Percentiles rank a stretch among this genome's conserved stretches.
These are phyloP conservation scores for Gymnarchus niloticus DNA, from an alignment of 2,113 vertebrate species.

Conservation along the genomic window DNA sequence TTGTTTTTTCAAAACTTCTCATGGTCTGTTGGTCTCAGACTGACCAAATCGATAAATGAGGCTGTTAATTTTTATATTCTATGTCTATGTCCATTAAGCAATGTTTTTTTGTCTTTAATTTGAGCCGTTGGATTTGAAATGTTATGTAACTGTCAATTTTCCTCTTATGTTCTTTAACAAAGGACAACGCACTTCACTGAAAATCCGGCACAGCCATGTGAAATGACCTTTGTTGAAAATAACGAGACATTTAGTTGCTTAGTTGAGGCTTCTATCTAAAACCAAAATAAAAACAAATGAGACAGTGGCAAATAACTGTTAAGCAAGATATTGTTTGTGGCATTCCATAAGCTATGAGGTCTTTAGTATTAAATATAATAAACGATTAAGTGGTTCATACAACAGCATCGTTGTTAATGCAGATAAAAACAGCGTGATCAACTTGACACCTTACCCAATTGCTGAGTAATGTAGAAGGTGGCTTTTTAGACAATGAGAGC, in stretches of 20 bases:
- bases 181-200: background rate
- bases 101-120: background rate
- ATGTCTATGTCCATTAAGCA: background rate
- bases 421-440: slow-evolving; percentile 38
- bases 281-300: slow-evolving; percentile 1
- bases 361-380: slow-evolving; percentile 40
- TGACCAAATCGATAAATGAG: slow-evolving; percentile 41
- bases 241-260: background rate
- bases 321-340: background rate
- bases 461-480: slow-evolving; percentile 28
- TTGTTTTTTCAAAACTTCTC: slow-evolving; percentile 59
- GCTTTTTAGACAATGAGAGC: slow-evolving; percentile 15
- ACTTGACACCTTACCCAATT: slow-evolving; percentile 39
- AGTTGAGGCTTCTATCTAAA: background rate
- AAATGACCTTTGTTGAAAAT: background rate
- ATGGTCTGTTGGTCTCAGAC: slow-evolving; percentile 46
- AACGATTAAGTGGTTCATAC: slow-evolving; percentile 41
- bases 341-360: slow-evolving; percentile 21
- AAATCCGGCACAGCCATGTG: background rate
- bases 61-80: slow-evolving; percentile 1
- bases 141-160: background rate
- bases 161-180: background rate
- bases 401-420: slow-evolving; percentile 41
- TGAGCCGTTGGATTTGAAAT: background rate
- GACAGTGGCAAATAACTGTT: background rate